Conservation (phyloP, 2,797 vertebrate species). For the Lycodopsis pacificus region DNA sequence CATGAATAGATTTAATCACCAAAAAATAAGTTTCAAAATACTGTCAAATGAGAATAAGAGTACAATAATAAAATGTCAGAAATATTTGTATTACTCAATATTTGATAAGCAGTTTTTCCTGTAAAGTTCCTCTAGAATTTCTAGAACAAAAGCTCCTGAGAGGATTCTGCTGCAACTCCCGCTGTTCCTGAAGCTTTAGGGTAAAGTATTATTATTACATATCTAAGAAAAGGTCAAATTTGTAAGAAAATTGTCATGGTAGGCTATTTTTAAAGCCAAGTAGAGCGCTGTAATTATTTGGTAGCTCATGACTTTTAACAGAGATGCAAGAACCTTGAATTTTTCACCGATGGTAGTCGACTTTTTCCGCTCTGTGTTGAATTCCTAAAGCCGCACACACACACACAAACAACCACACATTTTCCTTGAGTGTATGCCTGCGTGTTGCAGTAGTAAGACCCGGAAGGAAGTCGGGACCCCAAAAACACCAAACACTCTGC, state of each 20-base stretch:
- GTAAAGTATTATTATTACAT: not conserved
- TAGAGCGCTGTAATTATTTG: not conserved
- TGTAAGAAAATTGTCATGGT: not conserved
- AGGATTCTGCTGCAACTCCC: not conserved
- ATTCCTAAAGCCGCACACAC: not conserved
- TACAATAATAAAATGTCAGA: not conserved
- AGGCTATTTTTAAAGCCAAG: not conserved
- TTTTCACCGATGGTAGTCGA: not conserved
- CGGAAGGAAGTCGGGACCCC: constrained; percentile 25
- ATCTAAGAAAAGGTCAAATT: not conserved
- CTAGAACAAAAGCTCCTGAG: not conserved
- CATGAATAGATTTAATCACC: not conserved
- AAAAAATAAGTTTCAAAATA: not conserved
- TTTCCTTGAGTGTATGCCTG: constrained; percentile 8
- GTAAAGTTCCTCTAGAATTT: not conserved
- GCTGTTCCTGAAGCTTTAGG: not conserved
- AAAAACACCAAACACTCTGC: constrained; percentile 30
- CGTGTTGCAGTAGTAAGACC: constrained; percentile 18
- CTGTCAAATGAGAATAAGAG: not conserved
- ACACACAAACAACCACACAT: not conserved
- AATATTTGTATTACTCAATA: not conserved
- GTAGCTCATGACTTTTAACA: not conserved
- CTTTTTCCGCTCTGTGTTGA: not conserved
- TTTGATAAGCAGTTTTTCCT: not conserved
- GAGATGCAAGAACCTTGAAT: not conserved